Evolutionary conservation across 2,888 invertebrate species (phyloP), one percentile per base, ranked within the genome.

Genomic region (Phyto melanocephala): DNA sequence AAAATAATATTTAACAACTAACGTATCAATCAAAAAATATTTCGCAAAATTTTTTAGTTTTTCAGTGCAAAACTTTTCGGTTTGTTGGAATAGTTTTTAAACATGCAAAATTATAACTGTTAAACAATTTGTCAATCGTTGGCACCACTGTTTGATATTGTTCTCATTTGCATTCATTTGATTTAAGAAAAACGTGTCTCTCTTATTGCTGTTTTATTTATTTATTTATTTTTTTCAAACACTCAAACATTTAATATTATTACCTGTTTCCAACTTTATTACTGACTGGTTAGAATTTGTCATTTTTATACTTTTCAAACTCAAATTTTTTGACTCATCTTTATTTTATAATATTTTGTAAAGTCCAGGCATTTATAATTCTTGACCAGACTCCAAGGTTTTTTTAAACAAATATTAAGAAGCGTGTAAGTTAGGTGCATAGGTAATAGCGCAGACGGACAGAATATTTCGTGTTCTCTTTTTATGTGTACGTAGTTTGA

Each of bases 271-370:
- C 17, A 37, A 58, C 28, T 47, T 76, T 47, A 50, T 58, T 63
- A 28, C 37, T 37, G n/a, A n/a, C n/a, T n/a, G n/a, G n/a, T n/a
- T n/a, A n/a, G n/a, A n/a, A n/a, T 35, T 37, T 35, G 28, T 37
- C 35, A 47, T 58, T n/a, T n/a, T 28, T 20, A 76, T 40, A 17
- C 47, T 20, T n/a, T n/a, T 22, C 37, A 0, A 28, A 58, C 24
- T 58, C 60, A 60, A 67, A 67, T 47, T 15, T 67, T 40, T 76
- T 76, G 40, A 76, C 22, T 60, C 76, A 33, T 45, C 22, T 37
- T 50, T 15, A 50, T 50, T 17, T 2, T 40, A 52, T 42, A 72
- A 20, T 62, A 62, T 7, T 28, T 58, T 58, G 15, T 58, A 3
- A 33, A 45, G 24, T 54, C 24, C 13, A 24, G 56, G 17, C 17